Conservation (phyloP, 2,113 vertebrate species). For the Daubentonia madagascariensis region DNA sequence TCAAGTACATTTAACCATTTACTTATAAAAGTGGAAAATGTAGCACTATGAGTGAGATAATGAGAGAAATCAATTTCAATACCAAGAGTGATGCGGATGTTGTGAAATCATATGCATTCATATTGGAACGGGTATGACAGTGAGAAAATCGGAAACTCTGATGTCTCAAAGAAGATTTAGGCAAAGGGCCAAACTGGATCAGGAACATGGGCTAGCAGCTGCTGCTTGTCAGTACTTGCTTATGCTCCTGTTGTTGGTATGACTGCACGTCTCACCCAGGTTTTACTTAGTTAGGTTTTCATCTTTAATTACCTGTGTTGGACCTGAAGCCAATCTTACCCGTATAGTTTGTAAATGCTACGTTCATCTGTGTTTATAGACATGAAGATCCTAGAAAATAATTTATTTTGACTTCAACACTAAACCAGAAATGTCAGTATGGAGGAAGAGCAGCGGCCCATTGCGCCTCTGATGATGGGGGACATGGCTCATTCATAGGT, state of each 20-base stretch:
- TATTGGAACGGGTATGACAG: background rate
- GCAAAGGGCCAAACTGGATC: background rate
- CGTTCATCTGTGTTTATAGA: background rate
- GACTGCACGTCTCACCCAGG: background rate
- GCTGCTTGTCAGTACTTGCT: background rate
- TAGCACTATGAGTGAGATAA: background rate
- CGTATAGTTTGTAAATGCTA: background rate
- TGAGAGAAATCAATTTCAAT: background rate
- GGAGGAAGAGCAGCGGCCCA: background rate
- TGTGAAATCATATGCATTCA: background rate
- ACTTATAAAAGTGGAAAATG: background rate
- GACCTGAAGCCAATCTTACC: background rate
- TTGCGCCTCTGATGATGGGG: background rate
- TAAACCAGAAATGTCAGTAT: background rate
- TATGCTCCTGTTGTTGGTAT: background rate
- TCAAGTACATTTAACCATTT: background rate
- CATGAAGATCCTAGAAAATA: background rate
- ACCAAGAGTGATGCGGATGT: background rate
- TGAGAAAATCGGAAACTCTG: background rate
- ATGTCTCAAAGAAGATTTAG: background rate
- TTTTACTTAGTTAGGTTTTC: background rate
- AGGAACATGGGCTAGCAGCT: background rate
- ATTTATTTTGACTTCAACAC: background rate
- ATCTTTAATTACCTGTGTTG: background rate
- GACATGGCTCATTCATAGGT: background rate